Evolutionary conservation across 2,797 vertebrate genomes (phyloP).

Genomic region (Forpus xanthops): DNA sequence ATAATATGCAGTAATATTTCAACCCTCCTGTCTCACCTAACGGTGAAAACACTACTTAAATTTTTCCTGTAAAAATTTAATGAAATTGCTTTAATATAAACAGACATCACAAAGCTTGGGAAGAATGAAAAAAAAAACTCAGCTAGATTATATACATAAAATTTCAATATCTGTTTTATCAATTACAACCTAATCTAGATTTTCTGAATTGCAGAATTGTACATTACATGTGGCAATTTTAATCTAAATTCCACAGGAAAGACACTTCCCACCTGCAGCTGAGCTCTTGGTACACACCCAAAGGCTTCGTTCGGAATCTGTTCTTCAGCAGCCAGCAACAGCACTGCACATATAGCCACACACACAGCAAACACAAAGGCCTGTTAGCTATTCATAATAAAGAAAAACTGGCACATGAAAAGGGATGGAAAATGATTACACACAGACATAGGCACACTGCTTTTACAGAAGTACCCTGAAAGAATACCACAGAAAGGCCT

Average conservation of each 20-base stretch:
- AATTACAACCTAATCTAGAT: background rate
- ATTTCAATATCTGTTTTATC: background rate
- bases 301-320: constrained; percentile 30
- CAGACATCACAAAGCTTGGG: background rate
- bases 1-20: constrained; percentile 1
- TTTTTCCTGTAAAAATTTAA: background rate
- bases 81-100: background rate
- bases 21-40: background rate
- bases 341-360: background rate
- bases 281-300: constrained; percentile 54
- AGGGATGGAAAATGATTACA: background rate
- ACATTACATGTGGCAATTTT: background rate
- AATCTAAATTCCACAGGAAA: constrained; percentile 74
- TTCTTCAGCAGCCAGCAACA: constrained; percentile 41
- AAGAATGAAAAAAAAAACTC: background rate
- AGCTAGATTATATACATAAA: background rate
- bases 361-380: constrained; percentile 8
- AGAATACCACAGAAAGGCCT: background rate
- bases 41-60: background rate
- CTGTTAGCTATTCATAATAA: background rate
- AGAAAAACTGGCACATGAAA: background rate
- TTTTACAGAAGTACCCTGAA: background rate
- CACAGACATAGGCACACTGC: background rate
- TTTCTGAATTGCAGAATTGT: background rate
- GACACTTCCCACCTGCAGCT: constrained; percentile 61